A percentile compares a stretch with the other conserved stretches of the same genome.
phyloP scores from a whole-genome alignment of 2,888 invertebrate genomes.

The Sipunculus nudus region DNA sequence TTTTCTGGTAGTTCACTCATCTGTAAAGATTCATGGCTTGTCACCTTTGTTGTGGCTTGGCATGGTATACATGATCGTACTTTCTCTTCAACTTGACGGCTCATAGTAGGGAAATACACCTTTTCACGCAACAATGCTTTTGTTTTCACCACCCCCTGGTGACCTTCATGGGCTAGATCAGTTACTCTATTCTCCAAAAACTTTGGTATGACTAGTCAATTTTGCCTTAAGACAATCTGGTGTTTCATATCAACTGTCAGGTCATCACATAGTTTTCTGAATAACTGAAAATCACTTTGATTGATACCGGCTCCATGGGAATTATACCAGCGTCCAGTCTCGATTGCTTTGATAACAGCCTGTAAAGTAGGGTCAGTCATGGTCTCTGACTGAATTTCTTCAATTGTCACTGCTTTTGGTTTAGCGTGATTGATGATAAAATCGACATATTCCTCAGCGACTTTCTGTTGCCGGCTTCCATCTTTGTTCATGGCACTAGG shows the following conservation, averaged over 20 bases:
- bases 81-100: constrained; percentile 12
- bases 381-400: constrained; percentile 5
- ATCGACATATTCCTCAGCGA: constrained; percentile 32
- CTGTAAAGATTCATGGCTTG: not conserved
- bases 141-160: constrained; percentile 38
- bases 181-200: constrained; percentile 27
- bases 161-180: constrained; percentile 37
- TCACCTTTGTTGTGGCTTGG: constrained; percentile 13
- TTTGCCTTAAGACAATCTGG: not conserved
- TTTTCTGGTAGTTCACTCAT: not conserved
- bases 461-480: too few relatives aligned
- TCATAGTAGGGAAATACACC: constrained; percentile 37
- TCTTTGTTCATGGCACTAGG: constrained; percentile 7
- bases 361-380: not conserved
- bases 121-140: constrained; percentile 37
- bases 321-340: too few relatives aligned
- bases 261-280: constrained; percentile 6
- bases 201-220: constrained; percentile 18
- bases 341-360: not conserved
- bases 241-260: not conserved
- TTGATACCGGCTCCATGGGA: too few relatives aligned
- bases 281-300: too few relatives aligned
- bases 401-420: constrained; percentile 13
- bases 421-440: constrained; percentile 16
- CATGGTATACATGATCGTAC: constrained; percentile 21